Conservation (phyloP, 2,113 vertebrate genomes). For the Urocynchramus pylzowi region DNA sequence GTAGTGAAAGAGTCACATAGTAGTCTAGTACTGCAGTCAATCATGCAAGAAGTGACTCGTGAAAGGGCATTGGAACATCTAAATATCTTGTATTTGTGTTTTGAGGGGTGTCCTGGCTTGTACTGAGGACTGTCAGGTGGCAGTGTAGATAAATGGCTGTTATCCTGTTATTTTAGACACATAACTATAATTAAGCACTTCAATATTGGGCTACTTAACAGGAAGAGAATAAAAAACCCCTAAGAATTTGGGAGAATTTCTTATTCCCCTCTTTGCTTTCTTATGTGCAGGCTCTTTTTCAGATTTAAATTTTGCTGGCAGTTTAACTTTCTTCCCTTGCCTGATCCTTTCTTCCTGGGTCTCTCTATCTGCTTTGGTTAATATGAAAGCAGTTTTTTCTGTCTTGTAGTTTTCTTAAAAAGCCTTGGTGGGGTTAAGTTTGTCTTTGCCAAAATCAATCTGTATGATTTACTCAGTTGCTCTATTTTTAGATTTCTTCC, state of each 20-base stretch:
- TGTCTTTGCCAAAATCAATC: constrained; percentile 34
- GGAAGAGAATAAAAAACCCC: fast-evolving
- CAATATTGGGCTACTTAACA: neutral
- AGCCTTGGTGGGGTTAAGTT: neutral
- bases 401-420: neutral
- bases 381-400: neutral
- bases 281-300: neutral
- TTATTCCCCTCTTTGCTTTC: neutral
- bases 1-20: neutral
- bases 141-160: neutral
- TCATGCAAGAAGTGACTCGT: neutral
- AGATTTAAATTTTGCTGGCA: neutral
- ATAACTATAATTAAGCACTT: neutral
- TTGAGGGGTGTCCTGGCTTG: neutral
- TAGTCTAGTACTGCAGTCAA: neutral
- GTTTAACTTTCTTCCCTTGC: neutral
- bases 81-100: neutral
- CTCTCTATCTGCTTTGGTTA: neutral
- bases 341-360: neutral
- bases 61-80: neutral
- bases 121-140: neutral
- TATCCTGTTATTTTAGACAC: neutral
- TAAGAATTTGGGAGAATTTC: neutral
- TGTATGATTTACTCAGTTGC: neutral
- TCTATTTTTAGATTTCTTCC: constrained; percentile 35